Base-by-base conservation (phyloP, 2,113 vertebrate genomes). In the Pungitius pungitius region DNA sequence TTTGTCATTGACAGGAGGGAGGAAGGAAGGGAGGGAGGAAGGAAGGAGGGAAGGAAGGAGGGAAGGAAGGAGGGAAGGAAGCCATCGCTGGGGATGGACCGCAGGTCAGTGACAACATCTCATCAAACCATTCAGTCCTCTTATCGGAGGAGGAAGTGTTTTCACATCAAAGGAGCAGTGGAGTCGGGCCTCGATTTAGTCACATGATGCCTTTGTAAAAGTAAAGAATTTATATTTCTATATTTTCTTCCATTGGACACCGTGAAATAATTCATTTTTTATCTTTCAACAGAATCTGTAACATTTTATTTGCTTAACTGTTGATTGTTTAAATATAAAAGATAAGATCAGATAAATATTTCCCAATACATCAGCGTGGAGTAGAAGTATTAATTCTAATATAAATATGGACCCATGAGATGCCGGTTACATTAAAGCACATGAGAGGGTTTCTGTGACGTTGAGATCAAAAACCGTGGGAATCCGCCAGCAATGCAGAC, bases 81-180 rank as follows among this genome's bases (percentile, higher is more conserved):
- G 20, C 17, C 40, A 0, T 18, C 51, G 22, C 69, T 73, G 73
- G 39, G 71, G 57, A 84, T 70, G 71, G 75, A 70, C 78, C 20
- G 26, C 73, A 83, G 87, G 81, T 83, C 59, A 77, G 85, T 79
- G 69, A 51, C 27, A 35, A 13, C 52, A 20, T 54, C 26, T 58
- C 42, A 1, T 40, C 2, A 40, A 59, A 20, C 3, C 14, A n/a
- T 56, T 20, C 26, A 37, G 54, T 67, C 43, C 15, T 51, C 71
- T 64, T 26, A 63, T 26, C 22, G 15, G 49, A 0, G 20, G 8
- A 3, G 45, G 22, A 55, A 30, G 68, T 43, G 26, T 15, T 33
- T 17, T 67, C 40, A 35, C 22, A 26, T 10, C 30, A 1, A 10
- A 26, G 27, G 49, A 52, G 10, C 9, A 22, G 49, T 22, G 45